These are phyloP conservation scores for Tyrannus savana DNA, from an alignment of 2,113 vertebrate species.

Conservation along the genomic window DNA sequence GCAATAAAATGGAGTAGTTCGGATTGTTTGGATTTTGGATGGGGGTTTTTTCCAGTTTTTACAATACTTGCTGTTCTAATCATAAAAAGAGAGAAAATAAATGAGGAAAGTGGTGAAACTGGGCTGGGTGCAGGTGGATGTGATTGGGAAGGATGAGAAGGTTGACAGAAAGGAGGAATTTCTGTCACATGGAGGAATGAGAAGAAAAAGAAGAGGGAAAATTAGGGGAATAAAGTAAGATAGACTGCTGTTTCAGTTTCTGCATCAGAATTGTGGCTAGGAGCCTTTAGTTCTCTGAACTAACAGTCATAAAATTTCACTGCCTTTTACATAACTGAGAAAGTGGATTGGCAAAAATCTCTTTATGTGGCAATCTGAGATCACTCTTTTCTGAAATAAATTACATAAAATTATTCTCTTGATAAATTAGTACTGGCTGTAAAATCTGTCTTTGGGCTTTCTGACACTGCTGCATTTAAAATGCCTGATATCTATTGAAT, in stretches of 20 bases:
- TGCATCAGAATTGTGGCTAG: not conserved
- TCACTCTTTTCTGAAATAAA: not conserved
- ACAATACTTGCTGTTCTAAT: not conserved
- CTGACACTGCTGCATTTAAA: constrained; percentile 20
- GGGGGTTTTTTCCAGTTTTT: not conserved
- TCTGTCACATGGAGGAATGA: not conserved
- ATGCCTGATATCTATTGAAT: constrained; percentile 22
- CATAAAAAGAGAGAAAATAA: not conserved
- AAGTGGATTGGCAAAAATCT: not conserved
- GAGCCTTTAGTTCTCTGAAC: not conserved
- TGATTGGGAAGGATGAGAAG: not conserved
- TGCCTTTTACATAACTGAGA: not conserved
- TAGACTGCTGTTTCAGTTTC: not conserved
- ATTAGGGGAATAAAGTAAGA: not conserved
- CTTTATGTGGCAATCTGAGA: not conserved
- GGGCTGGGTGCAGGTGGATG: not conserved
- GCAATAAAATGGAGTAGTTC: not conserved
- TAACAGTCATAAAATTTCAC: not conserved
- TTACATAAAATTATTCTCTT: not conserved
- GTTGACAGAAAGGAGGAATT: not conserved
- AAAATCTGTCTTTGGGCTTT: constrained; percentile 16
- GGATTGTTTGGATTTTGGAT: not conserved
- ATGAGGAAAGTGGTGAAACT: not conserved
- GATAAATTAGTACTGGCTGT: constrained; percentile 30
- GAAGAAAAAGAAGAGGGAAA: not conserved